Evolutionary conservation across 2,797 vertebrate genomes (phyloP).

Genomic region (Mastacembelus armatus): DNA sequence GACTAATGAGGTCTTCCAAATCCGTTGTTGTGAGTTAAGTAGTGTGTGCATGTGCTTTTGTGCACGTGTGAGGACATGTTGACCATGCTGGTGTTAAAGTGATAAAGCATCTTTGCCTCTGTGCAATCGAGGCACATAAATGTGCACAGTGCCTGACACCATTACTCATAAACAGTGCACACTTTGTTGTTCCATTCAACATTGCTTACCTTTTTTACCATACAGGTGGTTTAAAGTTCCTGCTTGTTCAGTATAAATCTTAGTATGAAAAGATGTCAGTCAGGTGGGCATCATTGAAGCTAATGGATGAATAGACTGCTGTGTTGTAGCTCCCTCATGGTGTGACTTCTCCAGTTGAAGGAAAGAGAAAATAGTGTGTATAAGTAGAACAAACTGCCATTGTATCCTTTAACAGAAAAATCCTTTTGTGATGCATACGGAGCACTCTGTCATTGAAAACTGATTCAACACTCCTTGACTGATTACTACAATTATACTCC

Average conservation of each 20-base stretch:
- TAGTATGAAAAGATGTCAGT: constrained; percentile 38
- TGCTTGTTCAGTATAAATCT: constrained; percentile 31
- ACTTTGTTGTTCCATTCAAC: constrained; percentile 18
- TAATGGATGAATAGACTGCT: constrained; percentile 38
- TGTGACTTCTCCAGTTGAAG: constrained; percentile 31
- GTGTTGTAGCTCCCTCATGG: constrained; percentile 21
- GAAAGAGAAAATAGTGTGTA: constrained; percentile 29
- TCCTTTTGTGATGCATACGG: constrained; percentile 21
- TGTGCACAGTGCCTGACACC: constrained; percentile 13
- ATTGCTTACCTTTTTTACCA: constrained; percentile 13
- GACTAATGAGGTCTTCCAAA: constrained; percentile 78
- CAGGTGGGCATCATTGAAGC: constrained; percentile 50
- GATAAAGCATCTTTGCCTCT: constrained; percentile 68
- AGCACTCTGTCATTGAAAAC: constrained; percentile 45
- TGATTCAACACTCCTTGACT: constrained; percentile 61
- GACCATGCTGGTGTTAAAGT: constrained; percentile 54
- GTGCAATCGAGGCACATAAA: constrained; percentile 64
- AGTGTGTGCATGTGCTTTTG: constrained; percentile 33
- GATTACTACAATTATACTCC: constrained; percentile 67
- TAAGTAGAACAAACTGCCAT: constrained; percentile 22
- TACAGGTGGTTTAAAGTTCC: constrained; percentile 15
- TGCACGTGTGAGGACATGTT: constrained; percentile 24
- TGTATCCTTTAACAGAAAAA: constrained; percentile 20
- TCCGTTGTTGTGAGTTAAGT: constrained; percentile 75
- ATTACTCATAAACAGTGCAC: constrained; percentile 40